phyloP scores from a whole-genome alignment of 2,888 invertebrate genomes.

The Mesodorylaimus sp. region DNA sequence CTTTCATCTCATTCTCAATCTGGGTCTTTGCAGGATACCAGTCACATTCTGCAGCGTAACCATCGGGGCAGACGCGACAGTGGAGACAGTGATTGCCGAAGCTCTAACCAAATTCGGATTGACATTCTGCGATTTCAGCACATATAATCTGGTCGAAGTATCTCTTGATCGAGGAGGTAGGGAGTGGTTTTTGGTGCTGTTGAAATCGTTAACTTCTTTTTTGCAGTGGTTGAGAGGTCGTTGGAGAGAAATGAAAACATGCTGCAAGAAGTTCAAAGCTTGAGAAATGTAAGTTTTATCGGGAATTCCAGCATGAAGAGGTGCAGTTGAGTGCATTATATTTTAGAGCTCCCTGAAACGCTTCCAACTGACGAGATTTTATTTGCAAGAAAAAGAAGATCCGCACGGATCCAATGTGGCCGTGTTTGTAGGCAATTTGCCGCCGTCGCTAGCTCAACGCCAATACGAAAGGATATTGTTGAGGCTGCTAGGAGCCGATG shows the following conservation, averaged over 20 bases:
- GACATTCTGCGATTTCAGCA: conserved; percentile 39
- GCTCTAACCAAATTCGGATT: conserved; percentile 41
- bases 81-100: conserved; percentile 71
- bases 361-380: conserved; percentile 95
- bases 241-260: conserved; percentile 26
- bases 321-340: neutral
- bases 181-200: conserved; percentile 8
- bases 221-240: conserved; percentile 23
- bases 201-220: too few relatives aligned
- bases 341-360: conserved; percentile 84
- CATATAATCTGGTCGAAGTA: conserved; percentile 82
- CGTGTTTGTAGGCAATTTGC: conserved; percentile 89
- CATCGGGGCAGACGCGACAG: conserved; percentile 66
- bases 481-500: conserved; percentile 67
- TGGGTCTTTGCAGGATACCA: conserved; percentile 25
- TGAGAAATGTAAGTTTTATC: conserved; percentile 19
- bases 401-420: conserved; percentile 93
- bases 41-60: conserved; percentile 35
- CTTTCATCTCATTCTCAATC: too few relatives aligned
- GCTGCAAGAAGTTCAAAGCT: conserved; percentile 25
- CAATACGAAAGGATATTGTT: conserved; percentile 92
- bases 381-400: conserved; percentile 90
- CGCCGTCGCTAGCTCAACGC: conserved; percentile 79
- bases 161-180: conserved; percentile 73
- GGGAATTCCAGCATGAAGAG: neutral